Evolutionary conservation across 2,888 invertebrate genomes (phyloP).

Genomic region (Chloroclysta siterata): DNA sequence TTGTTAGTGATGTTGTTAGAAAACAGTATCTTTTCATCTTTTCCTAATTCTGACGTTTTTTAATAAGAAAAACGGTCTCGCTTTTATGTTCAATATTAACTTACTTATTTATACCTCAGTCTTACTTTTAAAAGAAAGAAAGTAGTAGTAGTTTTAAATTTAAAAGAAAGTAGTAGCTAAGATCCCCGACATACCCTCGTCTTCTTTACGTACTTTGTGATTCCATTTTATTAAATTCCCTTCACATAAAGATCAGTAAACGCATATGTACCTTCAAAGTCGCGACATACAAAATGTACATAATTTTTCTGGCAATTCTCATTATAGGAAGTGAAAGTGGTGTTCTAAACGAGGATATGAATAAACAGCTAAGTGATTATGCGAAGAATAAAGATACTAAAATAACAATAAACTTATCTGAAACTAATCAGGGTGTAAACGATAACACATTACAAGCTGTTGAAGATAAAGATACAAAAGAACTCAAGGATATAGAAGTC

Average conservation of each 20-base stretch:
- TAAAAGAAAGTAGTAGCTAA: neutral
- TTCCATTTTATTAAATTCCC: neutral
- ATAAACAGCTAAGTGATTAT: neutral
- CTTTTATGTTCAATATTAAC: no score
- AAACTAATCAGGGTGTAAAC: neutral
- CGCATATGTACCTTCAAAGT: neutral
- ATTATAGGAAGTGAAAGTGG: slow-evolving; percentile 7
- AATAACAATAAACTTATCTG: neutral
- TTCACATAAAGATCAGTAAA: neutral
- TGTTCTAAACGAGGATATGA: slow-evolving; percentile 9
- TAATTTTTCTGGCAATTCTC: slow-evolving; percentile 4
- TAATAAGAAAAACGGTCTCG: no score
- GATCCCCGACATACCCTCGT: slow-evolving; percentile 1
- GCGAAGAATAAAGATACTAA: neutral
- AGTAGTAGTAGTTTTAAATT: neutral
- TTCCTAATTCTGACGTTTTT: no score
- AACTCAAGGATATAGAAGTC: neutral
- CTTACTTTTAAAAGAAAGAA: no score
- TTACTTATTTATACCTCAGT: no score
- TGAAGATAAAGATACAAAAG: neutral
- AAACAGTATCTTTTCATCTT: no score
- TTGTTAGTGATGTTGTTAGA: no score
- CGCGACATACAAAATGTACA: slow-evolving; percentile 8
- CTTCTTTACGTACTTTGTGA: neutral
- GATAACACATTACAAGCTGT: neutral